Conservation (phyloP, 2,113 vertebrate species). For the Brachirus orientalis region DNA sequence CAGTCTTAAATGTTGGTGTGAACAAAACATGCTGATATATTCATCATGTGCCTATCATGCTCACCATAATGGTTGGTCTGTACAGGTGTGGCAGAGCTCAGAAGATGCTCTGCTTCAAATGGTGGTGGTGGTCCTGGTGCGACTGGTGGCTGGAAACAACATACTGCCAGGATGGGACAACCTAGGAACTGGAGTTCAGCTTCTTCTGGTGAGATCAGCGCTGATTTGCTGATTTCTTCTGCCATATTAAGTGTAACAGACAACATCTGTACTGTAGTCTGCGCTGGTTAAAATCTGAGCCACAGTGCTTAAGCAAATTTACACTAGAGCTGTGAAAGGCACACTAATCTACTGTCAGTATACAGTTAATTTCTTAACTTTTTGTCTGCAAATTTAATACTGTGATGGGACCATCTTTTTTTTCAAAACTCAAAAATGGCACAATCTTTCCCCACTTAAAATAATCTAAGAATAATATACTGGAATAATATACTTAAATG, state of each 20-base stretch:
- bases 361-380: background rate
- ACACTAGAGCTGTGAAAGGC: background rate
- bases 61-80: constrained; percentile 15
- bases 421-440: background rate
- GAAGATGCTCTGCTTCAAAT: constrained; percentile 91
- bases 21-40: background rate
- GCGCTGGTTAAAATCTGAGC: background rate
- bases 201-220: constrained; percentile 86
- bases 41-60: background rate
- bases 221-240: background rate
- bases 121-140: constrained; percentile 84
- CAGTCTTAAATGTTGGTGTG: background rate
- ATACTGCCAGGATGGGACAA: constrained; percentile 85
- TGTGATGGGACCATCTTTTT: background rate
- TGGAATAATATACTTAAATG: too few relatives aligned
- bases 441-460: too few relatives aligned
- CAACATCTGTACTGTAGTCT: too few relatives aligned
- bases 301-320: background rate
- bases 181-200: constrained; percentile 89
- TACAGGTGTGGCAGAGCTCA: constrained; percentile 94
- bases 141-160: constrained; percentile 77
- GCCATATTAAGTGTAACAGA: background rate
- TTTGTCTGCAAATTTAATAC: background rate
- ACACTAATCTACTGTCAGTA: background rate
- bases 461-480: too few relatives aligned